Base-by-base conservation (phyloP, 2,113 vertebrate species). In the Hippoglossus stenolepis region DNA sequence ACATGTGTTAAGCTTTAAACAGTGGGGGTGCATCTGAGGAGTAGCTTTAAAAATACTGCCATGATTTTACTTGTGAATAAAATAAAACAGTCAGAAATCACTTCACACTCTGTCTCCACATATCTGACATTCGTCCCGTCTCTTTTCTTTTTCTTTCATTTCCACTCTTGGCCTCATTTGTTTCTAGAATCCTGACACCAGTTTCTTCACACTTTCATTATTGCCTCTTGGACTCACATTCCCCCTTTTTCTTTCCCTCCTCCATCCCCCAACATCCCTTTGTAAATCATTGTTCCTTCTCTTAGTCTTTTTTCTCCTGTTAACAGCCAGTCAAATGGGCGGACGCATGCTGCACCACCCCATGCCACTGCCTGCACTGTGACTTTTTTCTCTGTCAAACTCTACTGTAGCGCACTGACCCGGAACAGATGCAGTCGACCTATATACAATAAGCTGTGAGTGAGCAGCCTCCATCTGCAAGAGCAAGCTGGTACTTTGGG, bases 381-480 rank as follows among this genome's bases (percentile, higher is more conserved):
- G 53, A 77, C 74, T 83, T 82, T 83, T 87, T 84, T 67, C 78
- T 81, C 85, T 17, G 73, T 79, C 88, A 79, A 75, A 87, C 68
- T 67, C 67, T 62, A 68, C 84, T 85, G 75, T 78, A 73, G 73
- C 85, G 78, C 63, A n/a, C 59, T 91, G 90, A 92, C 90, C 92
- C 58, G 20, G 78, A 91, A 81, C 66, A 61, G 82, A 91, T 86
- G 82, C 85, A 83, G 83, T 91, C 53, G 85, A 87, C 88, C 90
- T 87, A 91, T 85, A 86, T 90, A 89, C 76, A 86, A 85, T 79
- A 67, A 81, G 75, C 83, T 83, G 87, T 87, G 87, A 91, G 82
- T 90, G 85, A 91, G 90, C 84, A 83, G 80, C 79, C 82, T 86
- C 82, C 81, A 86, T 90, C 89, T 86, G 87, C 78, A 67, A 58